Percentiles rank a stretch among this genome's conserved stretches.
Evolutionary conservation across 1,140 invertebrate species (phyloP).

Genomic region (Cyclina sinensis): DNA sequence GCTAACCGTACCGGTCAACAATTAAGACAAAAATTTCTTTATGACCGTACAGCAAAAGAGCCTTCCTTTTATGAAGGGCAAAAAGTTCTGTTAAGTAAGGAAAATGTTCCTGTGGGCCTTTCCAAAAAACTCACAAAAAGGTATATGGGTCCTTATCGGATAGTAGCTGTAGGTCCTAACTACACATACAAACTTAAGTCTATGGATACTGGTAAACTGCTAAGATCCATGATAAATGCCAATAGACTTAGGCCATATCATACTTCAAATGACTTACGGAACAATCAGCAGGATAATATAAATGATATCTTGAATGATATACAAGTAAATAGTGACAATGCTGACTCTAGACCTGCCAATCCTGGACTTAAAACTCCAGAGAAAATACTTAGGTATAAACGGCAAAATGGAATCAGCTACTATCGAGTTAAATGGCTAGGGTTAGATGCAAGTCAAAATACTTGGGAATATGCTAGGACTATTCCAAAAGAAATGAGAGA

Average conservation of each 20-base stretch:
- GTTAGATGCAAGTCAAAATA: neutral
- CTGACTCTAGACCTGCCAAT: neutral
- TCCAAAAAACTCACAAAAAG: neutral
- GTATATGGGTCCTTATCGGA: neutral
- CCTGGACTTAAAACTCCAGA: neutral
- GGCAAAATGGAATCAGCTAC: neutral
- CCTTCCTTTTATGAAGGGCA: neutral
- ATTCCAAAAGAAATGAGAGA: neutral
- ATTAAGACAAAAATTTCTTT: neutral
- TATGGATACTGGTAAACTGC: too few relatives aligned
- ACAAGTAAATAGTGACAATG: too few relatives aligned
- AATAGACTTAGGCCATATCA: too few relatives aligned
- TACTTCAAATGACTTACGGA: too few relatives aligned
- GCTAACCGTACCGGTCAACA: slow-evolving; percentile 51
- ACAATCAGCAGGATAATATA: too few relatives aligned
- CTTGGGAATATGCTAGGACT: neutral
- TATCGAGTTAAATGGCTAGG: neutral
- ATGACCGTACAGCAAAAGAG: neutral
- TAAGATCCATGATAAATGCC: too few relatives aligned
- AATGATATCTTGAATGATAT: too few relatives aligned
- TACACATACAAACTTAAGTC: neutral
- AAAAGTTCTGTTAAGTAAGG: neutral
- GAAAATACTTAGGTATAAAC: neutral
- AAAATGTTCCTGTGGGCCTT: neutral
- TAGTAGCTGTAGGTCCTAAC: slow-evolving; percentile 1